A percentile compares a stretch with the other conserved stretches of the same genome.
These are phyloP conservation scores for Murina feae DNA, from an alignment of 2,113 vertebrate species.

Conservation along the genomic window DNA sequence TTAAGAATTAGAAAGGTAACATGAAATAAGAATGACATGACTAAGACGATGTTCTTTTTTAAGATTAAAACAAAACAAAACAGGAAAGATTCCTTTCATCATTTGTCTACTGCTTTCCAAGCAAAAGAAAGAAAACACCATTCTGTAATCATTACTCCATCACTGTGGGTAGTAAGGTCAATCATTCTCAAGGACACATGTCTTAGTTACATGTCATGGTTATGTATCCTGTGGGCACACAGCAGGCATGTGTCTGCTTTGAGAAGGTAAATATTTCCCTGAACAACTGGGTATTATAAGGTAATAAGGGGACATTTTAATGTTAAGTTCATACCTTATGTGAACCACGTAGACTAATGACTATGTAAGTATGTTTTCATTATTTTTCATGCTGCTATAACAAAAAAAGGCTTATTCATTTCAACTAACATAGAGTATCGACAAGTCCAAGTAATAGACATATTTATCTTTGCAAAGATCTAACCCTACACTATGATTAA, in stretches of 20 bases:
- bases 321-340: neutral
- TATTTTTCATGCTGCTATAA: constrained; percentile 30
- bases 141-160: neutral
- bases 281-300: neutral
- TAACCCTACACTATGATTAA: constrained; percentile 10
- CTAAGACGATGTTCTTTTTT: neutral
- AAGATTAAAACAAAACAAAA: neutral
- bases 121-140: neutral
- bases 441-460: neutral
- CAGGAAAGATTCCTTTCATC: neutral
- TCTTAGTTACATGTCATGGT: neutral
- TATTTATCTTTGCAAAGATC: constrained; percentile 34
- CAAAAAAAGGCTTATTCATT: neutral
- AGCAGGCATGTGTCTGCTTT: neutral
- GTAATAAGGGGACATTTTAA: neutral
- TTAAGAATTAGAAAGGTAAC: constrained; percentile 9
- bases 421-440: neutral
- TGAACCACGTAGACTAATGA: neutral
- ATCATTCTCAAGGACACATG: neutral
- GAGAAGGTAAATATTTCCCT: neutral
- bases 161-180: neutral
- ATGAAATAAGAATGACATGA: constrained; percentile 1
- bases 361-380: neutral
- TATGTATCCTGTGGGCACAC: neutral
- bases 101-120: constrained; percentile 15